These are phyloP conservation scores for Rhinichthys osculus DNA, from an alignment of 2,797 vertebrate species.

Conservation along the genomic window DNA sequence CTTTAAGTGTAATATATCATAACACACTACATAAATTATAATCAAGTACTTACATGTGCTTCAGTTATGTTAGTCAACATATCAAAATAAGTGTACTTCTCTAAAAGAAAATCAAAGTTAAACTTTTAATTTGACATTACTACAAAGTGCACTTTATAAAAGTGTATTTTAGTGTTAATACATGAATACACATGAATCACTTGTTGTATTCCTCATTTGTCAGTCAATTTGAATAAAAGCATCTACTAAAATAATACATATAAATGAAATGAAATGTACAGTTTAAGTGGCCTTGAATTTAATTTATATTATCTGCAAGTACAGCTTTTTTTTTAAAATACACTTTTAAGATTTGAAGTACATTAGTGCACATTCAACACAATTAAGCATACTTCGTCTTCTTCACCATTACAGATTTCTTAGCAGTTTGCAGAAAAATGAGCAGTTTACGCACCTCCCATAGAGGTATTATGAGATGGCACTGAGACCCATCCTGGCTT, in stretches of 20 bases:
- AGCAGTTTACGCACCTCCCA: constrained; percentile 83
- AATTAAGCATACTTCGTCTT: not conserved
- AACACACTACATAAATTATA: not conserved
- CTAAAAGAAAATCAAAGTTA: not conserved
- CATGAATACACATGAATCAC: not conserved
- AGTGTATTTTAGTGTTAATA: no score
- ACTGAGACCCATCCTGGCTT: constrained; percentile 93
- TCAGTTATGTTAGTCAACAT: not conserved
- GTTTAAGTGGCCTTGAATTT: not conserved
- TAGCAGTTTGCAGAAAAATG: not conserved
- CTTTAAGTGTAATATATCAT: not conserved
- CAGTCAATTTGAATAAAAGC: not conserved
- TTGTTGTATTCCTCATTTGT: not conserved
- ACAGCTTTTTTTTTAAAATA: no score
- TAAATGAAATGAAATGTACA: not conserved
- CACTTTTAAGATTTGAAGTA: not conserved
- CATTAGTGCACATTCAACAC: not conserved
- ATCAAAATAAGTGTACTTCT: not conserved
- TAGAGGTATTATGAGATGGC: constrained; percentile 90
- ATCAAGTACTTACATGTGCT: not conserved
- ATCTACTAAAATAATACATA: not conserved
- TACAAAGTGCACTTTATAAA: not conserved
- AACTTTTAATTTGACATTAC: not conserved
- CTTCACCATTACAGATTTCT: not conserved
- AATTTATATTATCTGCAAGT: not conserved